These are phyloP conservation scores for Drosophila maculinotata DNA, from an alignment of 2,888 invertebrate species.

Conservation along the genomic window DNA sequence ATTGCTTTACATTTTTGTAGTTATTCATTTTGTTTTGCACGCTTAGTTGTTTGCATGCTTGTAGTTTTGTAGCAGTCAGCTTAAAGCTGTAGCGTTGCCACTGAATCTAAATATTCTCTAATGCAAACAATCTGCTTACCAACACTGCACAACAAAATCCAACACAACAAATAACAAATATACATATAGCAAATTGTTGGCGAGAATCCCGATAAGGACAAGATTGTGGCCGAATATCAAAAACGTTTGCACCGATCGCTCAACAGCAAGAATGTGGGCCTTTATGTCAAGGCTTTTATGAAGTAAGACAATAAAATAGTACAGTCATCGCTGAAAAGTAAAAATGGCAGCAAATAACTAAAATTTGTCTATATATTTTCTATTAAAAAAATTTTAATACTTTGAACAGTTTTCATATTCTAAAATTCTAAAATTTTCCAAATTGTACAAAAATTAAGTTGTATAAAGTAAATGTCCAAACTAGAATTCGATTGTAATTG, in stretches of 20 bases:
- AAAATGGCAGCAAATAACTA: too few species aligned
- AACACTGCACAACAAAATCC: conserved; percentile 38
- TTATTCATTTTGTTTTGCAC: conserved; percentile 28
- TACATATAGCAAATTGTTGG: conserved; percentile 86
- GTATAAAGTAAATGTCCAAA: too few species aligned
- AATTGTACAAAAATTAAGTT: too few species aligned
- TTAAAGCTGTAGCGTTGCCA: conserved; percentile 9
- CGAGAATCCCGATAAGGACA: conserved; percentile 89
- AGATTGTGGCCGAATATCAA: conserved; percentile 91
- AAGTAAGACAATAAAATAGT: conserved; percentile 87
- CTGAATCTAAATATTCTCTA: conserved; percentile 18
- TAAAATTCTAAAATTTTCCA: too few species aligned
- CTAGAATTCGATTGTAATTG: too few species aligned
- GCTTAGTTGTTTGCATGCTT: conserved; percentile 45
- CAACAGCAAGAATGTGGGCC: conserved; percentile 92
- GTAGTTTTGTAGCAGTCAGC: conserved; percentile 18
- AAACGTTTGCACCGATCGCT: conserved; percentile 90
- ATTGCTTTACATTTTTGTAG: conserved; percentile 15
- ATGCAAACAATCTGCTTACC: conserved; percentile 48
- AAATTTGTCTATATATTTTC: too few species aligned
- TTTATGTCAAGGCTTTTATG: conserved; percentile 93
- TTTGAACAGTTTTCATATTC: too few species aligned
- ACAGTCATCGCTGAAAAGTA: too few species aligned
- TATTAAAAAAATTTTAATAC: too few species aligned
- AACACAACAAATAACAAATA: conserved; percentile 32